Conservation (phyloP, 2,888 invertebrate species). For the Dinocampus coccinellae region DNA sequence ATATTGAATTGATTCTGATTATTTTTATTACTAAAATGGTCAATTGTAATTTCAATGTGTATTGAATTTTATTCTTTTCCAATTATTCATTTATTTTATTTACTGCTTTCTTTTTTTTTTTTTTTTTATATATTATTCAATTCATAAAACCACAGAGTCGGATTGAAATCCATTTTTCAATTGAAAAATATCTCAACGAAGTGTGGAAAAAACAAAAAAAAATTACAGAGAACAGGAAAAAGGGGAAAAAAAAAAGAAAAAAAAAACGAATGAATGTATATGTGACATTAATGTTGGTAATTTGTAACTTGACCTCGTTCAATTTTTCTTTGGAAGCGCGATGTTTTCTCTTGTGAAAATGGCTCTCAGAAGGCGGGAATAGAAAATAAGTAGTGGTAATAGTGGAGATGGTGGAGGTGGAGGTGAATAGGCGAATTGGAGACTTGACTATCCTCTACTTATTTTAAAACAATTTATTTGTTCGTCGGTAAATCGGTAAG, state of each 20-base stretch:
- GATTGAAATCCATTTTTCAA: too few relatives aligned
- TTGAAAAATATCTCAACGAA: neutral
- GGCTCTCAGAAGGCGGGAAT: neutral
- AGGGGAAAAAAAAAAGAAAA: neutral
- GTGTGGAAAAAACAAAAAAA: too few relatives aligned
- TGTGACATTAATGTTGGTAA: constrained; percentile 1
- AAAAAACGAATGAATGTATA: neutral
- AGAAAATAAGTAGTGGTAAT: neutral
- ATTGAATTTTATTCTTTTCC: neutral
- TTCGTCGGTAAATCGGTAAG: neutral
- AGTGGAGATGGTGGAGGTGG: too few relatives aligned
- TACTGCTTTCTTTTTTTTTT: neutral
- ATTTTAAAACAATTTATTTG: neutral
- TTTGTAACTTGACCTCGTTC: neutral
- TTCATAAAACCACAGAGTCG: too few relatives aligned
- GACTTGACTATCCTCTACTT: neutral
- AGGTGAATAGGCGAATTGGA: neutral
- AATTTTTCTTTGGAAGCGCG: neutral
- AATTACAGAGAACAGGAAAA: neutral
- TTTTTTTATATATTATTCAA: too few relatives aligned
- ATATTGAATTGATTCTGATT: too few relatives aligned
- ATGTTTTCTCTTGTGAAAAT: constrained; percentile 1
- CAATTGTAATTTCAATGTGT: neutral
- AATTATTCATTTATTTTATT: neutral
- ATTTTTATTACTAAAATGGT: too few relatives aligned